Evolutionary conservation across 2,113 vertebrate genomes (phyloP).

Genomic region (Tangachromis dhanisi): DNA sequence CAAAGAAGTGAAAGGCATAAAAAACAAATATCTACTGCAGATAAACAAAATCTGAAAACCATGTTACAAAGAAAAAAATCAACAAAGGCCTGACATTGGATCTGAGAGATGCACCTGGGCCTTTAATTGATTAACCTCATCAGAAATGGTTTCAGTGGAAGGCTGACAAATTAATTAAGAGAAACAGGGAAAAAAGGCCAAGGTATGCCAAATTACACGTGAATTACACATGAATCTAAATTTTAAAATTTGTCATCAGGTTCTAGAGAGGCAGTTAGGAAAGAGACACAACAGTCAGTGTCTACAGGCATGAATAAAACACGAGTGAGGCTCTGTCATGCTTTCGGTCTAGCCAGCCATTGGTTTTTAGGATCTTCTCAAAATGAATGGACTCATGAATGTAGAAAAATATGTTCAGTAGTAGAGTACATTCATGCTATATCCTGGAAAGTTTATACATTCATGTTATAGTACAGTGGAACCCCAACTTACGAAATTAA

Average conservation of each 20-base stretch:
- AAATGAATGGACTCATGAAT: background rate
- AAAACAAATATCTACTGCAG: background rate
- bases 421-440: background rate
- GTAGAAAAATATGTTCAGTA: background rate
- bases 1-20: background rate
- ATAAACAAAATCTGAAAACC: background rate
- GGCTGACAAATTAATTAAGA: accelerated
- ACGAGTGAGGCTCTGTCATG: accelerated
- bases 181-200: background rate
- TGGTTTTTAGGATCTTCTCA: background rate
- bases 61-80: background rate
- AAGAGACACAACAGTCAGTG: background rate
- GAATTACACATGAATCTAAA: background rate
- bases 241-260: background rate
- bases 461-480: accelerated
- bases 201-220: background rate
- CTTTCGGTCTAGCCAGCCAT: background rate
- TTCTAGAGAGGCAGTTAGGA: background rate
- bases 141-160: background rate
- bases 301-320: background rate
- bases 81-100: background rate
- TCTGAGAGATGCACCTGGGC: background rate
- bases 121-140: background rate
- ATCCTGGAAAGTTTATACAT: background rate
- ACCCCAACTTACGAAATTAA: background rate